phyloP scores from a whole-genome alignment of 2,888 invertebrate genomes.

The Agriotes lineatus region DNA sequence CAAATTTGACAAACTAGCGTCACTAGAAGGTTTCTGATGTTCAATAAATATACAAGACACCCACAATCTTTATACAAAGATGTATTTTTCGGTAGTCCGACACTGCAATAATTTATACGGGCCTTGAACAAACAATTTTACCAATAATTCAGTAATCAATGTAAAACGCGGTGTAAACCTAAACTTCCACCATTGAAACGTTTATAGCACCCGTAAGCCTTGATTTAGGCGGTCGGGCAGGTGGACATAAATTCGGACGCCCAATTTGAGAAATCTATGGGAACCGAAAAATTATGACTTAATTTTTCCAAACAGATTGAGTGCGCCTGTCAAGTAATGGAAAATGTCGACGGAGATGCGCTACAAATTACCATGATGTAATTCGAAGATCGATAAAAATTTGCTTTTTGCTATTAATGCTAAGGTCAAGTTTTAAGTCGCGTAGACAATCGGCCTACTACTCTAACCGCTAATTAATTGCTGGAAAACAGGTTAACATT shows the following conservation, averaged over 20 bases:
- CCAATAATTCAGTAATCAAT: conserved; percentile 16
- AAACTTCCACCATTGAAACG: conserved; percentile 8
- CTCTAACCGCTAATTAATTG: conserved; percentile 6
- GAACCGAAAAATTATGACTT: neutral
- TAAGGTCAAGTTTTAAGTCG: conserved; percentile 12
- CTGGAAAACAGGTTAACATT: conserved; percentile 17
- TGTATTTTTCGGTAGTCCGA: neutral
- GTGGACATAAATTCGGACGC: neutral
- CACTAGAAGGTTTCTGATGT: too few species aligned
- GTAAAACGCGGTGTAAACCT: neutral
- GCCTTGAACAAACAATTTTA: conserved; percentile 4
- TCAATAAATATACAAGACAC: neutral
- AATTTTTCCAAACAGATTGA: neutral
- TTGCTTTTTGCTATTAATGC: conserved; percentile 4
- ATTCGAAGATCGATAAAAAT: neutral
- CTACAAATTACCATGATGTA: neutral
- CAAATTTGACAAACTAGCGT: too few species aligned
- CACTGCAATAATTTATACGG: conserved; percentile 11
- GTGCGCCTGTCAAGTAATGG: neutral
- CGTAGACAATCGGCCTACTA: conserved; percentile 11
- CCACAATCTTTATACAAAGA: neutral
- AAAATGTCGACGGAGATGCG: neutral
- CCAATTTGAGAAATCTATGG: neutral
- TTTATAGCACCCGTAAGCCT: conserved; percentile 9
- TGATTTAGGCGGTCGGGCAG: conserved; percentile 5